Conservation (phyloP, 2,797 vertebrate genomes). For the Hypotaenidia okinawae region DNA sequence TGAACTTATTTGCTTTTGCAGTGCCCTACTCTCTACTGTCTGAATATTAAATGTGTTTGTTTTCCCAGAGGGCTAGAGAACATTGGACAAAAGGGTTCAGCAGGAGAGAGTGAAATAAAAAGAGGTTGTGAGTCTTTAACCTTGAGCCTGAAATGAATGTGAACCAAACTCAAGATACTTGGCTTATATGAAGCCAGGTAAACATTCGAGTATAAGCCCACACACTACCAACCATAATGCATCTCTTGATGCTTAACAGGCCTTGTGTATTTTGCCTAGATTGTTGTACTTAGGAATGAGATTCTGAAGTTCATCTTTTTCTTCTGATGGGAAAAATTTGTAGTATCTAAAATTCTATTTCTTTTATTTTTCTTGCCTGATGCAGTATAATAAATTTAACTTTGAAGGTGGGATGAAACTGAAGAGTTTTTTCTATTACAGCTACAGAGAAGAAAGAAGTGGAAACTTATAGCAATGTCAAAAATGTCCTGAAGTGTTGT, state of each 20-base stretch:
- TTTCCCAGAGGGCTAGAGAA: slow-evolving; percentile 99
- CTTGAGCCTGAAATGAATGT: slow-evolving; percentile 92
- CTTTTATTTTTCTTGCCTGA: slow-evolving; percentile 53
- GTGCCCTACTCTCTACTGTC: slow-evolving; percentile 84
- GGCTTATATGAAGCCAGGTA: slow-evolving; percentile 90
- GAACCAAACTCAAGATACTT: slow-evolving; percentile 88
- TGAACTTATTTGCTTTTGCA: slow-evolving; percentile 79
- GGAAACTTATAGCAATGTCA: slow-evolving; percentile 82
- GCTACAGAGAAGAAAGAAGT: slow-evolving; percentile 82
- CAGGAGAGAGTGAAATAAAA: slow-evolving; percentile 99
- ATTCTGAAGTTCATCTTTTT: slow-evolving; percentile 52
- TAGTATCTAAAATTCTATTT: slow-evolving; percentile 56
- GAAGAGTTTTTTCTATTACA: slow-evolving; percentile 81
- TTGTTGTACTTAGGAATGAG: neutral
- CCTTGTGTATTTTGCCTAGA: slow-evolving; percentile 50
- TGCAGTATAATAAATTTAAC: slow-evolving; percentile 64
- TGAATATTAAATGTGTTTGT: slow-evolving; percentile 99
- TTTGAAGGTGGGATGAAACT: slow-evolving; percentile 73
- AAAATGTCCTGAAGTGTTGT: slow-evolving; percentile 81
- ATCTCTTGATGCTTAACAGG: slow-evolving; percentile 41
- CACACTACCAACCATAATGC: slow-evolving; percentile 63
- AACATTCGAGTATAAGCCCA: slow-evolving; percentile 96
- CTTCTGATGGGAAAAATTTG: slow-evolving; percentile 33
- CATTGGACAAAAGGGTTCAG: slow-evolving; percentile 98
- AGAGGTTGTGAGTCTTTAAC: slow-evolving; percentile 99